Base-by-base conservation (phyloP, 2,888 invertebrate genomes). In the Didymodactylos carnosus region DNA sequence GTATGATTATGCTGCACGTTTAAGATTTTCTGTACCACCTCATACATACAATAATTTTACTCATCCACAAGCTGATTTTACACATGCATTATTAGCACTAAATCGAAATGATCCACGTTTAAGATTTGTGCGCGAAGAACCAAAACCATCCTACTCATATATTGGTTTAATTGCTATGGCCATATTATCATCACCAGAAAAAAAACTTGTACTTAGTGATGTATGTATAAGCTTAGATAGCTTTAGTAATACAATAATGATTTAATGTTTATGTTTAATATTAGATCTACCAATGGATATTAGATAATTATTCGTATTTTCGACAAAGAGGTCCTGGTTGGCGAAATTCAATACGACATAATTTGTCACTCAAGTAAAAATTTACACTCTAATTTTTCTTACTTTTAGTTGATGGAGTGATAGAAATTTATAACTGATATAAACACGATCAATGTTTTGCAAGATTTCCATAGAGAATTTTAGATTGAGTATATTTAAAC, bases 91-190 rank as follows among this genome's bases (percentile, higher is more conserved):
- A 29, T 62, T 35, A 35, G 62, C 62, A 14, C 35, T 62, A 35
- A 29, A 62, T 35, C 25, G 25, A 25, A 25, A 25, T 49, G 49
- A 49, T 49, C 25, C 14, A 10, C 35, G 62, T 35, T 62, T 35
- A n/a, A 29, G 62, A 35, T 62, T 29, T 62, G 35, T 62, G 29
- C 10, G 62, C 11, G 27, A 62, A 62, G 62, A 62, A 62, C 62
- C 62, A 1, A 98, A 98, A 82, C 97, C 97, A 0, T 94, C 94
- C 80, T 94, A 95, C 84, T 93, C 93, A 80, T 98, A 97, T 85
- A 97, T 97, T 80, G 97, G 97, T 0, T 87, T 98, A 39, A 95
- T 95, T 79, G 95, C 94, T 6, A 95, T 95, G 94, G 95, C 95
- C 1, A 98, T 98, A 77, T 86, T 97, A 23, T 91, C 91, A 78